Evolutionary conservation across 1,140 invertebrate species (phyloP).

Genomic region (Lasaia peninsularis): DNA sequence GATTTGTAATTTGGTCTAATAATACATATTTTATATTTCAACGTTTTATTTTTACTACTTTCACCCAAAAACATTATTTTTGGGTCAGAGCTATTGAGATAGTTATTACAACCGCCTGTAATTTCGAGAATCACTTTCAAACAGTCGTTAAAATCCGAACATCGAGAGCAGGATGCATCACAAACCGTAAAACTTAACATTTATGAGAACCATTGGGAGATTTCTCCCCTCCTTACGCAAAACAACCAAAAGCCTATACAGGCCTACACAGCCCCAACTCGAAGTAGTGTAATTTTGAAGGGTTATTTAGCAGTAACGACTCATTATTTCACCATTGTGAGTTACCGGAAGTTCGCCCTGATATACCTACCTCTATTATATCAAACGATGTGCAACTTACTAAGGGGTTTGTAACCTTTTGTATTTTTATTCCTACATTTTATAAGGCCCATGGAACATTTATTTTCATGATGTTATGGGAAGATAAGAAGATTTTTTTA

Average conservation of each 20-base stretch:
- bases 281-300: slow-evolving; percentile 28
- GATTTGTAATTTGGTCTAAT: too few relatives aligned
- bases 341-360: slow-evolving; percentile 32
- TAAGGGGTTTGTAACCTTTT: slow-evolving; percentile 2
- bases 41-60: too few relatives aligned
- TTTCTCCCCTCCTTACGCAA: too few relatives aligned
- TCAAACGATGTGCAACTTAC: slow-evolving; percentile 15
- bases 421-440: slow-evolving; percentile 1
- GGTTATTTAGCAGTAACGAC: slow-evolving; percentile 35
- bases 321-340: slow-evolving; percentile 34
- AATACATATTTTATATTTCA: too few relatives aligned
- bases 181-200: too few relatives aligned
- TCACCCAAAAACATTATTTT: too few relatives aligned
- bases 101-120: too few relatives aligned
- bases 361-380: slow-evolving; percentile 23
- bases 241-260: neutral
- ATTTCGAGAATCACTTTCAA: too few relatives aligned
- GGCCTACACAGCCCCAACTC: slow-evolving; percentile 1
- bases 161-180: too few relatives aligned
- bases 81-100: too few relatives aligned
- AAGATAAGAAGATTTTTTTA: too few relatives aligned
- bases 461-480: neutral
- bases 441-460: neutral
- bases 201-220: neutral
- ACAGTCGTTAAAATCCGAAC: neutral